A percentile compares a stretch with the other conserved stretches of the same genome.
Conservation (phyloP, 1,140 invertebrate genomes). For the Conus ventricosus region DNA sequence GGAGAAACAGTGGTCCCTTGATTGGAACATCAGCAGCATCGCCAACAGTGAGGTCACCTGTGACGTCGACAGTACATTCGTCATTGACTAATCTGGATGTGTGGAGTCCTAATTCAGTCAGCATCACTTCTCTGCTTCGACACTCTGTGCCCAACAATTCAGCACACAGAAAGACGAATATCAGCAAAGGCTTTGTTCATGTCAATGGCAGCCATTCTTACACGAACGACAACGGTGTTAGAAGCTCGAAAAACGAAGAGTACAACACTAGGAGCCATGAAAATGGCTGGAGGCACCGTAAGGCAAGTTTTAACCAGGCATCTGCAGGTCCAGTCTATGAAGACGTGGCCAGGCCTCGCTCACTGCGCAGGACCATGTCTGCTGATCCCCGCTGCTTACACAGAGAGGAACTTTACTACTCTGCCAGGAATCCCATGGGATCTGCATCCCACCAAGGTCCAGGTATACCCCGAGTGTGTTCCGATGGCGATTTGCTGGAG, state of each 20-base stretch:
- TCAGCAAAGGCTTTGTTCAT: neutral
- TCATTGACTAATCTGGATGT: slow-evolving; percentile 23
- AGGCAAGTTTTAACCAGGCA: neutral
- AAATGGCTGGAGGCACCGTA: neutral
- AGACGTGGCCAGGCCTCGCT: neutral
- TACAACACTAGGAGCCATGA: neutral
- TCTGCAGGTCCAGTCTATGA: neutral
- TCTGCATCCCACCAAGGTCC: neutral
- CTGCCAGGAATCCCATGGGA: neutral
- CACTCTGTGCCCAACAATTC: neutral
- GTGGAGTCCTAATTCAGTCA: slow-evolving; percentile 34
- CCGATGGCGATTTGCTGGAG: slow-evolving; percentile 25
- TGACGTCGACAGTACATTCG: neutral
- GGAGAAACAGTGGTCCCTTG: neutral
- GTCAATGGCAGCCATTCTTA: neutral
- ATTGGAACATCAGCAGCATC: neutral
- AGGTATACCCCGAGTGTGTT: slow-evolving; percentile 28
- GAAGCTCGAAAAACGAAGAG: neutral
- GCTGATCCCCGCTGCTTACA: neutral
- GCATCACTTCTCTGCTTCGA: slow-evolving; percentile 12
- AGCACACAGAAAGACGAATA: neutral
- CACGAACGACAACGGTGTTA: neutral
- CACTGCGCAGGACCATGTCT: slow-evolving; percentile 24
- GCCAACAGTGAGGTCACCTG: neutral
- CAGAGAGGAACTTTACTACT: neutral